Base-by-base conservation (phyloP, 2,888 invertebrate species). In the Calameuta idolon region DNA sequence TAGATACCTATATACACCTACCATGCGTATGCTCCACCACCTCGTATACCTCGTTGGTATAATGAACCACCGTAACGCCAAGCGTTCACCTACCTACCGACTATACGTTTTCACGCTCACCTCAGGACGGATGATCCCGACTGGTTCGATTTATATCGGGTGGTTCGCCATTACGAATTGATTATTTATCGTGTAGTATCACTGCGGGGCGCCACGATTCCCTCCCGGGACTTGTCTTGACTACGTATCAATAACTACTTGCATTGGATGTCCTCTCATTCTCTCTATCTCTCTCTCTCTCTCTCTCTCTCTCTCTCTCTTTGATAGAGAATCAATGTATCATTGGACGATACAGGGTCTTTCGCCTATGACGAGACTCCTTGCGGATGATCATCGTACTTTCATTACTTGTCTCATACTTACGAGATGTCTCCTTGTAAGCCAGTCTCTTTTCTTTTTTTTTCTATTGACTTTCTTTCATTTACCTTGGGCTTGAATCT, bases 101-200 rank as follows among this genome's bases (percentile, higher is more conserved):
- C 79, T 83, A 83, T 83, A 83, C 79, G 78, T 83, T 83, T 80
- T 83, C 83, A 76, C 78, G 83, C 77, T 71, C 74, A 76, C 76
- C 82, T 77, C 76, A 78, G 85, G 82, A 89, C 86, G 87, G 84
- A 88, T 86, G 87, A 85, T 83, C 85, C 84, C 82, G 84, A 83
- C 80, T 77, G 81, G 79, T 75, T 76, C 77, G 84, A 87, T 87
- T 88, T 89, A 87, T 89, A 23, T 78, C 84, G 77, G 83, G 85
- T 83, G 83, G 84, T 84, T 86, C 86, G 80, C 81, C 87, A 88
- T 87, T 81, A 81, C 85, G 85, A 88, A 88, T 87, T 84, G 85
- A 88, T 88, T 87, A 87, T 89, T 89, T 89, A 89, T 87, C 85
- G 81, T 71, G 55, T 55, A 23, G 55, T 23, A 55, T 55, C 55